Evolutionary conservation across 2,888 invertebrate genomes (phyloP).

Genomic region (Heliconius sara): DNA sequence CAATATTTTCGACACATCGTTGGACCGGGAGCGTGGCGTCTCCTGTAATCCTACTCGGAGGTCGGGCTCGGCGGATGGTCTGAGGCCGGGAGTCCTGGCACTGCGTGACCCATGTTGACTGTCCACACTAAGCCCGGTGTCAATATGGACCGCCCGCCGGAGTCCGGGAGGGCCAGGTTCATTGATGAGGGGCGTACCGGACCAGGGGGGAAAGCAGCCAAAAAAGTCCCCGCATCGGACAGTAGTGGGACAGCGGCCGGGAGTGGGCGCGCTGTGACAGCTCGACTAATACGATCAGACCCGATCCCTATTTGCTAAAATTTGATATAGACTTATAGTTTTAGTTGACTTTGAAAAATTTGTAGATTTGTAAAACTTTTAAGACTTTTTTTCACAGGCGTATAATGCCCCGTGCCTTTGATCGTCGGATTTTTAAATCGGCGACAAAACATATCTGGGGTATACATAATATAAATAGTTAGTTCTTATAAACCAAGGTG

Average conservation of each 20-base stretch:
- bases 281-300: constrained; percentile 85
- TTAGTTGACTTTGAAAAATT: no score
- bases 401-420: no score
- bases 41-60: constrained; percentile 99
- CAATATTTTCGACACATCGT: constrained; percentile 86
- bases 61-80: constrained; percentile 95
- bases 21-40: constrained; percentile 91
- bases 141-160: constrained; percentile 96
- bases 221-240: constrained; percentile 99
- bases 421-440: no score
- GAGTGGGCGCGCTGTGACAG: constrained; percentile 82
- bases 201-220: constrained; percentile 99
- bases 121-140: constrained; percentile 98
- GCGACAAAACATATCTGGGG: no score
- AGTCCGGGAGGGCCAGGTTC: constrained; percentile 89
- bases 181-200: constrained; percentile 96
- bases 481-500: no score
- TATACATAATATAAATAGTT: no score
- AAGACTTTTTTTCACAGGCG: no score
- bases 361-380: no score
- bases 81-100: constrained; percentile 90
- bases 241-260: constrained; percentile 99
- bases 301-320: constrained; percentile 66
- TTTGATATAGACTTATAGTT: no score
- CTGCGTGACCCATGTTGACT: constrained; percentile 86